Conservation (phyloP, 2,888 invertebrate genomes). For the Nudaria mundana region DNA sequence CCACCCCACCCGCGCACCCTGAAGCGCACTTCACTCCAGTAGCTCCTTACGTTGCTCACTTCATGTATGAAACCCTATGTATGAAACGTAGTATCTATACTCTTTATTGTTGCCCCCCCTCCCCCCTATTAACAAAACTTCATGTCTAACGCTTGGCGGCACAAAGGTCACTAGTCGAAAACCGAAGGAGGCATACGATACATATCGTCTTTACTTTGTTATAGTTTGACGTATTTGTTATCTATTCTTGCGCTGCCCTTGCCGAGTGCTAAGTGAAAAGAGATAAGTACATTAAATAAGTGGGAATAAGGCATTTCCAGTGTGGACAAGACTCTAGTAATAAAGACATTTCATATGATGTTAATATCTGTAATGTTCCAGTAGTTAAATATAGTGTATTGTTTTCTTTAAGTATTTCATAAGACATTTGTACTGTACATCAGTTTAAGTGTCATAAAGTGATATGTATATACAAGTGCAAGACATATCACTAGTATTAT, state of each 20-base stretch:
- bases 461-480: conserved; percentile 21
- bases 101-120: conserved; percentile 66
- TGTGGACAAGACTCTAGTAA: too few relatives aligned
- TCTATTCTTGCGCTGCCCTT: conserved; percentile 30
- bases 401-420: conserved; percentile 3
- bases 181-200: conserved; percentile 34
- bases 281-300: conserved; percentile 29
- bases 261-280: conserved; percentile 38
- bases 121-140: conserved; percentile 65
- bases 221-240: conserved; percentile 30
- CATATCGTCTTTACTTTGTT: conserved; percentile 40
- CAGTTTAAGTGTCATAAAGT: conserved; percentile 16
- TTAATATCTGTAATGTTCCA: too few relatives aligned
- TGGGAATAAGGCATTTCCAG: conserved; percentile 37
- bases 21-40: conserved; percentile 64
- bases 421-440: not conserved
- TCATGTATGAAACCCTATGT: conserved; percentile 59
- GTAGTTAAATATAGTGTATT: too few relatives aligned
- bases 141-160: conserved; percentile 50
- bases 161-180: conserved; percentile 54
- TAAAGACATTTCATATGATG: too few relatives aligned
- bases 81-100: conserved; percentile 75
- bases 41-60: conserved; percentile 58
- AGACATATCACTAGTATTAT: conserved; percentile 13
- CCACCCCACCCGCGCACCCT: conserved; percentile 53